Evolutionary conservation across 2,797 vertebrate species (phyloP).

Genomic region (Phylloscopus collybita): DNA sequence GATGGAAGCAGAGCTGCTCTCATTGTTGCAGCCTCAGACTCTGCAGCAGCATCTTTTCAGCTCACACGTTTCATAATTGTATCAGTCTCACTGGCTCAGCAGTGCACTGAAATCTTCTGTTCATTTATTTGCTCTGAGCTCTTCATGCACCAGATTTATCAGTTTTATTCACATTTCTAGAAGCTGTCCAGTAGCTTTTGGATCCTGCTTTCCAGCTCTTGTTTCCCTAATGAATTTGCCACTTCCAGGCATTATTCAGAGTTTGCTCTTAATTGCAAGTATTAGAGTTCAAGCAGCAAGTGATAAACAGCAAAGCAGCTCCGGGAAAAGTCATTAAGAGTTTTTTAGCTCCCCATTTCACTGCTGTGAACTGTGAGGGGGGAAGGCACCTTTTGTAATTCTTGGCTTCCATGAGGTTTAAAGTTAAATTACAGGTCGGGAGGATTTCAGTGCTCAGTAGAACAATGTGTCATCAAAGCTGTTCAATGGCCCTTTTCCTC

Average conservation of each 20-base stretch:
- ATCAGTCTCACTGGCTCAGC: background rate
- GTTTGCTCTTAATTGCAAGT: background rate
- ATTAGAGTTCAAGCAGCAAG: background rate
- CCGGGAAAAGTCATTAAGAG: background rate
- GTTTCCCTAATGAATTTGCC: background rate
- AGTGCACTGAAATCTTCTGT: background rate
- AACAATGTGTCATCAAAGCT: background rate
- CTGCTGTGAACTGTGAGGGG: background rate
- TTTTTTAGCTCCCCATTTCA: background rate
- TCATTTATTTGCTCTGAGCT: background rate
- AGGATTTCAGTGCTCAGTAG: background rate
- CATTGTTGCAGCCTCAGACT: slow-evolving; percentile 9
- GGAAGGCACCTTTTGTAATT: background rate
- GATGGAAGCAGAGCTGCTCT: background rate
- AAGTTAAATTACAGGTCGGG: background rate
- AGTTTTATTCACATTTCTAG: background rate
- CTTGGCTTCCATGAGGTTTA: background rate
- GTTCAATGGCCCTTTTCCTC: background rate
- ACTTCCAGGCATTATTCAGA: background rate
- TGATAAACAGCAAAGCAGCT: background rate
- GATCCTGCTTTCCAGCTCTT: slow-evolving; percentile 3
- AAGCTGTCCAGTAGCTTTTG: slow-evolving; percentile 11
- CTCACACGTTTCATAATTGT: background rate
- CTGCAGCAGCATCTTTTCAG: background rate
- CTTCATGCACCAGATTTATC: background rate